Base-by-base conservation (phyloP, 2,888 invertebrate genomes). In the Calameuta idolon region DNA sequence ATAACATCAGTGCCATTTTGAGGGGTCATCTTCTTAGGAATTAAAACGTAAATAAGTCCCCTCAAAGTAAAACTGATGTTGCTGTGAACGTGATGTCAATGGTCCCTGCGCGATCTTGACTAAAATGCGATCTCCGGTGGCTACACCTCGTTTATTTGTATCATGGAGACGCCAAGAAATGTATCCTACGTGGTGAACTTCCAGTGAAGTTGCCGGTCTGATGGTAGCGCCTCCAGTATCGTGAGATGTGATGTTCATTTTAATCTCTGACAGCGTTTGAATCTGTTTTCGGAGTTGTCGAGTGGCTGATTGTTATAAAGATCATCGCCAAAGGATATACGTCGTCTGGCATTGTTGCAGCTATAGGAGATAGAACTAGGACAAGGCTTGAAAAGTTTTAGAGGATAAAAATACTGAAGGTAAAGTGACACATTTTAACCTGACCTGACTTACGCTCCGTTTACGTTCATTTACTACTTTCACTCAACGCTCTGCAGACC, bases 211-310 rank as follows among this genome's bases (percentile, higher is more conserved):
- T 31, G 33, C 33, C 71, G 71, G 71, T 76, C 69, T 55, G 75
- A 77, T 69, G 79, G 77, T 83, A 85, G 85, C 86, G 86, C 86
- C 86, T 85, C 55, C 85, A 81, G 79, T 84, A 81, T 80, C 79
- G 77, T 83, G 81, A 84, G 83, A 85, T 85, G 85, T 87, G 85
- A 86, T 85, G 82, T 86, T 82, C 83, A 83, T 77, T 80, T 82
- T 82, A 77, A 83, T 80, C 74, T 81, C 82, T 85, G 87, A 85
- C 83, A 85, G 85, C 79, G 80, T 87, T 86, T 85, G 81, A 84
- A 85, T 83, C 82, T 78, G 79, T 75, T 78, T 78, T 84, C 78
- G 12, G 31, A 33, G 1, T 31, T 71, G 71, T 71, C 33, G 12
- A 31, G 31, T 23, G 33, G 31, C 31, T 71, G 23, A 33, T 71